phyloP scores from a whole-genome alignment of 2,888 invertebrate species.

The Trachelus tabidus region DNA sequence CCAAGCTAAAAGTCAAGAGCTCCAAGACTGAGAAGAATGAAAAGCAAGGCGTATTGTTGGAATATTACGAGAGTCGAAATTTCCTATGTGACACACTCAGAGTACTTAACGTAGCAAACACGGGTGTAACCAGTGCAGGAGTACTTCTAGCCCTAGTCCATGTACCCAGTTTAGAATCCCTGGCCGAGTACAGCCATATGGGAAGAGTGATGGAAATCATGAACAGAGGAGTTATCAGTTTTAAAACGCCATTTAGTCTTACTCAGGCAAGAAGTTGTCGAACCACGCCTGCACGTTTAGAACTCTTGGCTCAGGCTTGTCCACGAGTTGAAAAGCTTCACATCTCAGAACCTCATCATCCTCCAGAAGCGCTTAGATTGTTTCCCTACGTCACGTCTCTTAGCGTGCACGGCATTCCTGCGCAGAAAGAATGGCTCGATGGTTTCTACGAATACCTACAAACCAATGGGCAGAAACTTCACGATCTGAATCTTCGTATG shows the following conservation, averaged over 20 bases:
- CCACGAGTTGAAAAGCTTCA: slow-evolving; percentile 60
- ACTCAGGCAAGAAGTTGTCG: slow-evolving; percentile 59
- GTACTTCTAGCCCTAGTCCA: slow-evolving; percentile 61
- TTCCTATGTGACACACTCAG: slow-evolving; percentile 60
- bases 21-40: slow-evolving; percentile 45
- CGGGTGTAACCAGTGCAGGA: slow-evolving; percentile 62
- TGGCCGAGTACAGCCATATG: slow-evolving; percentile 65
- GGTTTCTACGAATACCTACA: slow-evolving; percentile 61
- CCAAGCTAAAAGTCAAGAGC: slow-evolving; percentile 45
- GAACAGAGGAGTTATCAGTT: slow-evolving; percentile 48
- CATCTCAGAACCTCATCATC: slow-evolving; percentile 63
- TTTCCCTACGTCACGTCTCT: slow-evolving; percentile 60
- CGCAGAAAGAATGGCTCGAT: slow-evolving; percentile 57
- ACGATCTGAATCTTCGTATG: slow-evolving; percentile 58
- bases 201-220: slow-evolving; percentile 63
- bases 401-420: slow-evolving; percentile 60
- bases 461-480: slow-evolving; percentile 54
- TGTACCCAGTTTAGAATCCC: slow-evolving; percentile 59
- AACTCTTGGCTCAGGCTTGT: slow-evolving; percentile 61
- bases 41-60: slow-evolving; percentile 51
- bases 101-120: slow-evolving; percentile 63
- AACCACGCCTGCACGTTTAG: slow-evolving; percentile 57
- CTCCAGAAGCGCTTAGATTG: slow-evolving; percentile 56
- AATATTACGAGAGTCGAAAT: slow-evolving; percentile 61
- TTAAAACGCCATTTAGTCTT: slow-evolving; percentile 55